Evolutionary conservation across 2,797 vertebrate species (phyloP), one percentile per base, ranked within the genome.

Genomic region (Cossypha heuglini): DNA sequence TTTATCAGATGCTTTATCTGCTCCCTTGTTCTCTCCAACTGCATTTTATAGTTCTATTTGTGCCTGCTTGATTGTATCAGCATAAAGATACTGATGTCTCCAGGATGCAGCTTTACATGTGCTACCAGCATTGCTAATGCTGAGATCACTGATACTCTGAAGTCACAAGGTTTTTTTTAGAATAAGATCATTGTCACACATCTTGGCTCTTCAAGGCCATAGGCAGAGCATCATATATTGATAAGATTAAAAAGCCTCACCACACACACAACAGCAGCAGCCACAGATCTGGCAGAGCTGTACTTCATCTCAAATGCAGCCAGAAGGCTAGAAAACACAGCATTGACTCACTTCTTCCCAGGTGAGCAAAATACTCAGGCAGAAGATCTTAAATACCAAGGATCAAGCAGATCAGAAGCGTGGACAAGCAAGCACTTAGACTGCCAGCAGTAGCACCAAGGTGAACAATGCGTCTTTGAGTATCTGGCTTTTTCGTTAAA

Each of bases 21-120:
- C n/a, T 85, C 24, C 54, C 77, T 86, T 75, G 51, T 54, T 93
- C 43, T 82, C 55, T 31, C 25, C 51, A 38, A 3, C 16, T 78
- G 54, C 49, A 62, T 78, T 92, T 86, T 75, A 84, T 31, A 40
- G n/a, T 64, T 74, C 35, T 89, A 28, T 78, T 38, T 81, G 38
- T 68, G 77, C 33, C 52, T 63, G 40, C 54, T 83, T 93, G 88
- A 95, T 95, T 93, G 46, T 61, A 68, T 96, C 66, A 83, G 62
- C 46, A n/a, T 57, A 54, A 88, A 92, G 90, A 95, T 90, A 96
- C 8, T 0, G 0, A 6, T 75, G 75, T 84, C 92, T 88, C 76
- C 66, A 90, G 88, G 76, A 86, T 58, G 62, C 80, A 86, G 68
- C 61, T 77, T 86, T 74, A 55, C 20, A 11, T 14, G 31, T 2